A percentile compares a stretch with the other conserved stretches of the same genome.
These are phyloP conservation scores for Oceanodroma leucorhoa DNA, from an alignment of 2,797 vertebrate species.

Conservation along the genomic window DNA sequence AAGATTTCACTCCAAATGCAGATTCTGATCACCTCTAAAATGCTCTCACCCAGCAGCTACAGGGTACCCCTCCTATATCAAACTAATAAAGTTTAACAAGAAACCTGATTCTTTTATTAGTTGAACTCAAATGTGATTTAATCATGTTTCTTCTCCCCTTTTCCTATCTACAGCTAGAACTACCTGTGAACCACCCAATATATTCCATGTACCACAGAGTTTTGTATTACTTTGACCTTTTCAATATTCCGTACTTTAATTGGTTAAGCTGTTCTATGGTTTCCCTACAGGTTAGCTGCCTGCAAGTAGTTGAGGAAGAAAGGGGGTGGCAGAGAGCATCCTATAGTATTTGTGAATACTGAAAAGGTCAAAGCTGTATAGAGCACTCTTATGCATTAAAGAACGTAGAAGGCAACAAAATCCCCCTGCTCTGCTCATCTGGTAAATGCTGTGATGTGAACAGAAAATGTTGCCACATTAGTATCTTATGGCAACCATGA, in stretches of 20 bases:
- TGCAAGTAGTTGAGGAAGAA: background rate
- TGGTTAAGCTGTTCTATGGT: background rate
- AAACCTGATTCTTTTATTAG: background rate
- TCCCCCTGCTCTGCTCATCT: background rate
- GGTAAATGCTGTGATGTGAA: conserved; percentile 8
- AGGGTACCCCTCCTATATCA: background rate
- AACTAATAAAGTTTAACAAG: background rate
- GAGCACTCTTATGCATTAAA: background rate
- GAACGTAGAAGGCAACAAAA: background rate
- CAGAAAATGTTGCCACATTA: background rate
- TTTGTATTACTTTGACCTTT: conserved; percentile 40
- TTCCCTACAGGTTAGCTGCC: background rate
- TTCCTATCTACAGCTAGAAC: background rate
- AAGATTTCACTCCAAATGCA: background rate
- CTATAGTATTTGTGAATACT: background rate
- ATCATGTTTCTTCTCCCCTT: background rate
- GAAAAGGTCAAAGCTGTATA: conserved; percentile 43
- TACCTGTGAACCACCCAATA: background rate
- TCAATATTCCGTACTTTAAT: conserved; percentile 34
- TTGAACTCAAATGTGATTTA: background rate
- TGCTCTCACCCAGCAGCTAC: fast-evolving
- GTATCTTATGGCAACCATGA: background rate
- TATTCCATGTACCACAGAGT: background rate
- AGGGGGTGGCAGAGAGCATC: background rate
- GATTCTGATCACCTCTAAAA: background rate